Base-by-base conservation (phyloP, 1,140 invertebrate species). In the Bombus pascuorum region DNA sequence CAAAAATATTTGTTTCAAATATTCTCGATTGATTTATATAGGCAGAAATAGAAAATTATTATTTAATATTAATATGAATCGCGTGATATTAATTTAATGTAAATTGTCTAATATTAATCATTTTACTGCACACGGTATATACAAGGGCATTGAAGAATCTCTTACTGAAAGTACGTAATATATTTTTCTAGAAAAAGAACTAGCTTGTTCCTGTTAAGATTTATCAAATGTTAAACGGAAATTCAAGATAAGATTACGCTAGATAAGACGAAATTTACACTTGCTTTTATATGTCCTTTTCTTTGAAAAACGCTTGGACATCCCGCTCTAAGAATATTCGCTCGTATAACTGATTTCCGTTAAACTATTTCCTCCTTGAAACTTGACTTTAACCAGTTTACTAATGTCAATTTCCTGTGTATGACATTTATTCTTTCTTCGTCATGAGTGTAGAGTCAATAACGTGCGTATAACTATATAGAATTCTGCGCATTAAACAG, bases 251-350 rank as follows among this genome's bases (percentile, higher is more conserved):
- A 83, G 81, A 83, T 83, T 68, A 39, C 18, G 8, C 28, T 13
- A 53, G 62, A 83, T 68, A 76, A 75, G 32, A 68, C 34, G 25
- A 57, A 68, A 76, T 83, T 68, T 76, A 83, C 62, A 76, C 59
- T 53, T 32, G 12, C 8, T 53, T 68, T 76, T 68, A 68, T n/a
- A 44, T 39, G 32, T 68, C 28, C 42, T 68, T 68, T 39, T 47
- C 18, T 22, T 9, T 22, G 6, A 47, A 28, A 44, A 83, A 47
- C 34, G 47, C 42, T 37, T 34, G 34, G n/a, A 59, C 15, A 22
- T 37, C 1, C 34, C 25, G 3, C 8, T 8, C 25, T 0, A 25
- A 75, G 25, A n/a, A 25, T 47, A 44, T 47, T 75, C 15, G 1
- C 22, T 65, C 25, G 28, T 28, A 22, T n/a, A n/a, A 59, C 47